Conservation (phyloP, 1,140 invertebrate genomes). For the Kradibia gibbosae region DNA sequence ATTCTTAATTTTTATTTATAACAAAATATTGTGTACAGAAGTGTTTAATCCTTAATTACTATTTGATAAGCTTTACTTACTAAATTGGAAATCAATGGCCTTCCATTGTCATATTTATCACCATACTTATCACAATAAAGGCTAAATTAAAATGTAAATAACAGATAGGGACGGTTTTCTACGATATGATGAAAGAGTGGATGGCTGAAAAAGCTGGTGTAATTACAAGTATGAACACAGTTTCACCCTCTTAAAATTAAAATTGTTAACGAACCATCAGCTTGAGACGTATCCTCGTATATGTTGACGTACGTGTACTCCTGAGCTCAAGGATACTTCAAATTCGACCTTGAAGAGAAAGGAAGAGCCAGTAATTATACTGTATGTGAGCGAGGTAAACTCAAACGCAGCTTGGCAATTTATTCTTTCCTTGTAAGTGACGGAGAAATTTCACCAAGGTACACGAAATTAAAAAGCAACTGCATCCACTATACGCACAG, state of each 20-base stretch:
- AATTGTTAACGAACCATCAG: not conserved
- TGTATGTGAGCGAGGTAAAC: not conserved
- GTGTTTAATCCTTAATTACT: too few relatives aligned
- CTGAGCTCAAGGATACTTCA: not conserved
- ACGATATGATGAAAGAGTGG: too few relatives aligned
- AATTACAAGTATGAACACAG: too few relatives aligned
- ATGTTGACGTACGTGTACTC: not conserved
- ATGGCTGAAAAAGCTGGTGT: too few relatives aligned
- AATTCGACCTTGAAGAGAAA: not conserved
- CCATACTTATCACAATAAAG: too few relatives aligned
- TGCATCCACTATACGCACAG: not conserved
- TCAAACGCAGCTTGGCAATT: not conserved
- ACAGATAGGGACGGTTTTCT: too few relatives aligned
- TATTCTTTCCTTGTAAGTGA: not conserved
- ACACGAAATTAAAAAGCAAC: not conserved
- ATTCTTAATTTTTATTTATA: too few relatives aligned
- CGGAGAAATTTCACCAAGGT: not conserved
- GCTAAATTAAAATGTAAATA: too few relatives aligned
- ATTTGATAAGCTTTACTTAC: too few relatives aligned
- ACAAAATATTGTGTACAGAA: too few relatives aligned
- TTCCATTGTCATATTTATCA: too few relatives aligned
- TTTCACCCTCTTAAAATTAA: conserved; percentile 2
- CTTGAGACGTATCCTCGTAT: not conserved
- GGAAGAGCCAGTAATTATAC: not conserved
- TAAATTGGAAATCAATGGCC: too few relatives aligned